phyloP scores from a whole-genome alignment of 1,140 invertebrate species.

The Pogonomyrmex barbatus region DNA sequence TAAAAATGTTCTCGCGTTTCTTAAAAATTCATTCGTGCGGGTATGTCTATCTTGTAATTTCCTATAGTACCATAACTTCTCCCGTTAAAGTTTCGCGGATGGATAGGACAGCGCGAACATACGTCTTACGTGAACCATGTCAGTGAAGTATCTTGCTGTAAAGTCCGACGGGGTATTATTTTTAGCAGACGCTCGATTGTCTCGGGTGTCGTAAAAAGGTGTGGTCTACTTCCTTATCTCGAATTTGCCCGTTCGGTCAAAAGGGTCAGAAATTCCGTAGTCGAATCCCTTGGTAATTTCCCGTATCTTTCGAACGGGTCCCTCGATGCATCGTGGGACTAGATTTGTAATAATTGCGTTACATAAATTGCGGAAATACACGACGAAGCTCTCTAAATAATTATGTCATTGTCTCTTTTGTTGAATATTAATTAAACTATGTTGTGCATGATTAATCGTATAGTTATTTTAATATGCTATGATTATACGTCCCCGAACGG shows the following conservation, averaged over 20 bases:
- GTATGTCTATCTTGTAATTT: neutral
- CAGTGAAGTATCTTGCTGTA: conserved; percentile 24
- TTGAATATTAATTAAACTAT: neutral
- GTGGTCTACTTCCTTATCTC: conserved; percentile 17
- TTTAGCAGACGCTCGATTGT: conserved; percentile 1
- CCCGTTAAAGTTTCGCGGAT: conserved; percentile 13
- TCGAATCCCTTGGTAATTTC: neutral
- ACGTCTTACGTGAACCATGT: conserved; percentile 14
- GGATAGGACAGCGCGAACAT: conserved; percentile 32
- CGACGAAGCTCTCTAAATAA: neutral
- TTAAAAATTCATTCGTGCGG: conserved; percentile 27
- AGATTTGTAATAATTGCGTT: conserved; percentile 9
- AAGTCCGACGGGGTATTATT: conserved; percentile 24
- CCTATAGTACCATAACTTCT: neutral
- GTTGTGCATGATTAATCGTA: neutral
- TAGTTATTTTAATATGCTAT: neutral
- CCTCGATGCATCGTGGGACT: neutral
- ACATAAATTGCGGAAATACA: neutral
- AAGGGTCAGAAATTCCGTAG: neutral
- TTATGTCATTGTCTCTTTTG: neutral
- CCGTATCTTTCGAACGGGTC: neutral
- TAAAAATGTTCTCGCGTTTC: neutral
- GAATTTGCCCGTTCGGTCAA: neutral
- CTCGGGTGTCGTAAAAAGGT: conserved; percentile 20
- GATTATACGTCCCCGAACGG: neutral